Evolutionary conservation across 1,140 invertebrate genomes (phyloP).

Genomic region (Vollenhovia emeryi): DNA sequence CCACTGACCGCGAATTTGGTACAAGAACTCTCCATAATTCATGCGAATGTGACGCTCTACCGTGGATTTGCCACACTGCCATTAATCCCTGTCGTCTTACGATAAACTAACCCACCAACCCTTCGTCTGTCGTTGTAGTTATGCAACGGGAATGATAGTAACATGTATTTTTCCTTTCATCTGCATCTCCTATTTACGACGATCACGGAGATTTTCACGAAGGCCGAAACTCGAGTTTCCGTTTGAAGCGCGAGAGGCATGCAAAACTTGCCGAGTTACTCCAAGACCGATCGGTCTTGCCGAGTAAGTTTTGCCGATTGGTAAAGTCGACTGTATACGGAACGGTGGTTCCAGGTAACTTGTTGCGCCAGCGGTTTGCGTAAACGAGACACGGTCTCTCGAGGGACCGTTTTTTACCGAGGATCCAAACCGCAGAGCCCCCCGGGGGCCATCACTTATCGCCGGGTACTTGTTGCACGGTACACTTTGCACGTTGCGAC

Average conservation of each 20-base stretch:
- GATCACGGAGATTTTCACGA: background rate
- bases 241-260: no score
- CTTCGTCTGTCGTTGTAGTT: background rate
- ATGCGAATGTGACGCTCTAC: conserved; percentile 31
- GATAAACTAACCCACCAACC: conserved; percentile 5
- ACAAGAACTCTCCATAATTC: conserved; percentile 38
- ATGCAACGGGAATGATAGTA: background rate
- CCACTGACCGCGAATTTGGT: conserved; percentile 55
- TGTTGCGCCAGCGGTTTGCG: conserved; percentile 17
- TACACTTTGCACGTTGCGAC: background rate
- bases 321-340: background rate
- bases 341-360: background rate
- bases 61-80: background rate
- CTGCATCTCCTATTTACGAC: conserved; percentile 7
- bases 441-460: background rate
- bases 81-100: conserved; percentile 52
- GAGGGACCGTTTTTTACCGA: background rate
- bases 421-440: background rate
- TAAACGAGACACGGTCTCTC: background rate
- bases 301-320: background rate
- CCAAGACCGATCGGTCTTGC: background rate
- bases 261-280: background rate
- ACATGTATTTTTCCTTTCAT: conserved; percentile 17
- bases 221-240: background rate
- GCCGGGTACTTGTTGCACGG: conserved; percentile 45